Evolutionary conservation across 2,888 invertebrate genomes (phyloP), one percentile per base, ranked within the genome.

Genomic region (Amphipyra tragopoginis): DNA sequence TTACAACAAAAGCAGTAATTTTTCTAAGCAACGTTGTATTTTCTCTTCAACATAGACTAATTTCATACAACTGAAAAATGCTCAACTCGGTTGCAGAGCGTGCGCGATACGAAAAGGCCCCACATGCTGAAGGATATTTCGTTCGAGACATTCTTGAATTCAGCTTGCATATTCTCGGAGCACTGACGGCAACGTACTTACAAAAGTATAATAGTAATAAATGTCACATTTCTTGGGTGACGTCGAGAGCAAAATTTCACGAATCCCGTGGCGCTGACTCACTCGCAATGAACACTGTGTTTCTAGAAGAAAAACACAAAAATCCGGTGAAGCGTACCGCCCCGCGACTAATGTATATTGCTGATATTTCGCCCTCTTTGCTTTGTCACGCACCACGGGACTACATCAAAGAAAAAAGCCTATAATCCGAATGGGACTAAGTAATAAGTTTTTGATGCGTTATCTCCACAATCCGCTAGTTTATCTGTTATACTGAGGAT

Each of bases 381-480:
- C 82, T 79, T 78, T 80, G 81, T 84, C 80, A 81, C 82, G 80
- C 80, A 71, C 75, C 69, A 70, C 45, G 75, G 77, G 79, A 62
- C 75, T 65, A 86, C 85, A 86, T 86, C 86, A 88, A 88, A 86
- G 81, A 74, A 79, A 77, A 75, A 74, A 77, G 68, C 72, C 79
- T 60, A 79, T 84, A 84, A 86, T 87, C 83, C 80, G 75, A 79
- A 79, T 75, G 73, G 74, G 75, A 76, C 82, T 84, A 86, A 87
- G 87, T 85, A 86, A 87, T 86, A 86, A 86, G 86, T 86, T 86
- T 80, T 79, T 80, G 79, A 83, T 81, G 80, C 75, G 80, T 82
- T 83, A 83, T 86, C 82, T 78, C 38, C 55, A 29, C 72, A 72
- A 80, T 75, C 73, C 70, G 55, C 66, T 75, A 77, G 74, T 79